A percentile compares a stretch with the other conserved stretches of the same genome.
phyloP scores from a whole-genome alignment of 23 tunicate species.

The Ciona savignyi region DNA sequence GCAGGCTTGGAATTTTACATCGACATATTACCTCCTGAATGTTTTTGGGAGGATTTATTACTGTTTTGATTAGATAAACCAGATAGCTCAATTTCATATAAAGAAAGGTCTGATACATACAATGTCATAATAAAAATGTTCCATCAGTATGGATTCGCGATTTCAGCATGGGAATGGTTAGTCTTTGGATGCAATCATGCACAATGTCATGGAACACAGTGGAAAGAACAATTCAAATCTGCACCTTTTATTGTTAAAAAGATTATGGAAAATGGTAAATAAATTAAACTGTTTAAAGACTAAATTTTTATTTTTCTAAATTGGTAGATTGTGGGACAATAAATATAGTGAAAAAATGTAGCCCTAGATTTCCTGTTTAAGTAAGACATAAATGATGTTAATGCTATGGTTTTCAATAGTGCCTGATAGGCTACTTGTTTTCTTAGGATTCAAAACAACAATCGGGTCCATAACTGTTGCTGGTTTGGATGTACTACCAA shows the following conservation, averaged over 20 bases:
- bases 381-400: too few relatives aligned
- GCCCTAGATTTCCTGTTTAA: too few relatives aligned
- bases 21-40: not conserved
- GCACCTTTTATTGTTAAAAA: conserved; percentile 38
- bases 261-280: conserved; percentile 43
- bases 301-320: too few relatives aligned
- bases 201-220: conserved; percentile 29
- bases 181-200: conserved; percentile 61
- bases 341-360: not conserved
- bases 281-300: not conserved
- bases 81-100: too few relatives aligned
- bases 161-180: conserved; percentile 71
- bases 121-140: not conserved
- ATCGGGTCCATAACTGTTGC: conserved; percentile 26
- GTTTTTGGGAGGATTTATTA: too few relatives aligned
- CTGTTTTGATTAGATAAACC: too few relatives aligned
- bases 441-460: conserved; percentile 31
- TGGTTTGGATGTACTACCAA: conserved; percentile 34
- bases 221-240: conserved; percentile 47
- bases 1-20: too few relatives aligned
- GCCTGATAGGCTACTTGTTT: not conserved
- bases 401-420: not conserved
- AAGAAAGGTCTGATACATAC: too few relatives aligned
- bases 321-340: not conserved
- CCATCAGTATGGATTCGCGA: conserved; percentile 55